Conservation (phyloP, 2,113 vertebrate genomes). For the Stomatorhinus ivindoensis region DNA sequence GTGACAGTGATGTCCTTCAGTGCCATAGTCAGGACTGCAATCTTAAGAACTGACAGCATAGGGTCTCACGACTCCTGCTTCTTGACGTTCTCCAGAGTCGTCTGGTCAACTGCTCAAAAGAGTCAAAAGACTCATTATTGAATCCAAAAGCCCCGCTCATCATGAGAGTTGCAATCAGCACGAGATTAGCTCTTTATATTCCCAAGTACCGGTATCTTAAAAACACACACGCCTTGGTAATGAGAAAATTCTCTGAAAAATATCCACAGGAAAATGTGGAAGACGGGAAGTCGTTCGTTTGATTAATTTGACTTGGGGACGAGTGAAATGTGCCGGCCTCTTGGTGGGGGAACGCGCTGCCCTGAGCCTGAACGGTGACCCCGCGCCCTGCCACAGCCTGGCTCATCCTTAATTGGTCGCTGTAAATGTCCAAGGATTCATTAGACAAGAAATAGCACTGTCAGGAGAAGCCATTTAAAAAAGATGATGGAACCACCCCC, state of each 20-base stretch:
- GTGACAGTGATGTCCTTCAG: background rate
- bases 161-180: background rate
- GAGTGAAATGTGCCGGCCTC: conserved; percentile 1
- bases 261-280: background rate
- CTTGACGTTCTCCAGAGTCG: background rate
- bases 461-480: conserved; percentile 60
- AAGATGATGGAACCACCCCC: conserved; percentile 54
- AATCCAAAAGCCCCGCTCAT: background rate
- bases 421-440: conserved; percentile 57
- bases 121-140: background rate
- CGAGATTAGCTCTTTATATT: background rate
- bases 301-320: conserved; percentile 64
- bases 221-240: background rate
- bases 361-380: conserved; percentile 52
- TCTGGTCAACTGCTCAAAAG: background rate
- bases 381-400: conserved; percentile 50
- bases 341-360: conserved; percentile 17
- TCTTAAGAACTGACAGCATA: background rate
- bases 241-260: conserved; percentile 23
- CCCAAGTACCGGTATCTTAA: background rate
- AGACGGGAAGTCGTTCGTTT: conserved; percentile 30
- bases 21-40: background rate
- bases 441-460: conserved; percentile 60
- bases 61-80: background rate
- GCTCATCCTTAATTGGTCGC: conserved; percentile 71